These are phyloP conservation scores for Meloe dianella DNA, from an alignment of 2,888 invertebrate genomes.

Conservation along the genomic window DNA sequence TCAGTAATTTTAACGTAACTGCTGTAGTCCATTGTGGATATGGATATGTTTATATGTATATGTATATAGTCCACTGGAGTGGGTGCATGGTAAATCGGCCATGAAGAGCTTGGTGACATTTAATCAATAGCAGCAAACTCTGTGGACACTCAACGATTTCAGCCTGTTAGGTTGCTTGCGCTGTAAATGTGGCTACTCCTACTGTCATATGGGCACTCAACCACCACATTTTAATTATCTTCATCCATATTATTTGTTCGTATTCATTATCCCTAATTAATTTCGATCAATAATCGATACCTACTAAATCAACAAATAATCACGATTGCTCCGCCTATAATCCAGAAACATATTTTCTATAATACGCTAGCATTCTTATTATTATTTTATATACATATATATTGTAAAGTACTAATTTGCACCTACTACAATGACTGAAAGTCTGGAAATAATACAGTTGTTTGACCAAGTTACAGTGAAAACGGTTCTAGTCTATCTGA, in stretches of 20 bases:
- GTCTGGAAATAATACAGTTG: constrained; percentile 40
- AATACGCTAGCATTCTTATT: neutral
- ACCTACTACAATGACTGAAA: constrained; percentile 2
- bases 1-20: constrained; percentile 33
- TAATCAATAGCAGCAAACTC: constrained; percentile 54
- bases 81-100: constrained; percentile 56
- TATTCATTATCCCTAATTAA: constrained; percentile 6
- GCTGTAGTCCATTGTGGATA: constrained; percentile 40
- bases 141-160: constrained; percentile 50
- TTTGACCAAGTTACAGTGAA: constrained; percentile 38
- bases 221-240: constrained; percentile 25
- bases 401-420: constrained; percentile 7
- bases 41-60: constrained; percentile 33
- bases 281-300: neutral
- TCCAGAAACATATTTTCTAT: neutral
- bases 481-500: constrained; percentile 28
- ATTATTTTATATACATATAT: neutral
- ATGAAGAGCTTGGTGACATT: constrained; percentile 56
- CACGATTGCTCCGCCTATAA: neutral
- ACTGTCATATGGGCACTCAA: constrained; percentile 28
- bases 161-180: constrained; percentile 41
- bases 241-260: constrained; percentile 9
- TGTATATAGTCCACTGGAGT: constrained; percentile 41
- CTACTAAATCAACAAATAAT: neutral
- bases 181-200: constrained; percentile 40